phyloP scores from a whole-genome alignment of 64 coral and sea anemone species.

The Hydrozoanthus tunicans region DNA sequence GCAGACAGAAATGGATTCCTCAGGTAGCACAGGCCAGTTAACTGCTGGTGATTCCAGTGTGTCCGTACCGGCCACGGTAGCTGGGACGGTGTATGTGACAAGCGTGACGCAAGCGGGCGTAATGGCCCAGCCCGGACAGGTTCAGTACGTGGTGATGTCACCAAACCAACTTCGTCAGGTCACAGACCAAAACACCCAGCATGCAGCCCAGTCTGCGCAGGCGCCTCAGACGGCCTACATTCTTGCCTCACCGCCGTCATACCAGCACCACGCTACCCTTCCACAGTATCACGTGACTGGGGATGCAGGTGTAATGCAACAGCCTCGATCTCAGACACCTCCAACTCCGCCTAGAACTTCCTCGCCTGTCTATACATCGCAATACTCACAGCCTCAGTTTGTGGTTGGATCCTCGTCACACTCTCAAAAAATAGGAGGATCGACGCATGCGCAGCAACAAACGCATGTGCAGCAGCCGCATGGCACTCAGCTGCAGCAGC shows the following conservation, averaged over 20 bases:
- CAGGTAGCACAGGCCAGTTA: slow-evolving; percentile 43
- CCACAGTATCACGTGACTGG: slow-evolving; percentile 63
- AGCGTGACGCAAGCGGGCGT: slow-evolving; percentile 86
- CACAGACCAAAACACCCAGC: slow-evolving; percentile 27
- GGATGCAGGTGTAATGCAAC: slow-evolving; percentile 66
- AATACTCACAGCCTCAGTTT: slow-evolving; percentile 59
- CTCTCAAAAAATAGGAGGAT: slow-evolving; percentile 45
- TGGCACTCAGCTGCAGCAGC: slow-evolving; percentile 68
- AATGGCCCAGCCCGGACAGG: slow-evolving; percentile 64
- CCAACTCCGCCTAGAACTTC: slow-evolving; percentile 92
- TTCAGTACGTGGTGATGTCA: slow-evolving; percentile 84
- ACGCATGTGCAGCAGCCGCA: slow-evolving; percentile 66
- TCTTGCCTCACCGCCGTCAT: slow-evolving; percentile 41
- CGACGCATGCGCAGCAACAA: not conserved
- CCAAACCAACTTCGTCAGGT: slow-evolving; percentile 59
- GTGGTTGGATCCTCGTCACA: slow-evolving; percentile 47
- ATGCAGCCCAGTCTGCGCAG: slow-evolving; percentile 54
- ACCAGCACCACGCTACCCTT: slow-evolving; percentile 60
- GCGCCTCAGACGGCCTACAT: slow-evolving; percentile 51
- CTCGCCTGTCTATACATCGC: slow-evolving; percentile 68
- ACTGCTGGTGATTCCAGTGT: slow-evolving; percentile 68
- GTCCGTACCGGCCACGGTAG: slow-evolving; percentile 54
- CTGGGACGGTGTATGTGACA: slow-evolving; percentile 73
- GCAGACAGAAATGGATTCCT: slow-evolving; percentile 60
- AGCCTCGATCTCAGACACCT: slow-evolving; percentile 84